These are phyloP conservation scores for Dasysyrphus albostriatus DNA, from an alignment of 2,888 invertebrate species.

Conservation along the genomic window DNA sequence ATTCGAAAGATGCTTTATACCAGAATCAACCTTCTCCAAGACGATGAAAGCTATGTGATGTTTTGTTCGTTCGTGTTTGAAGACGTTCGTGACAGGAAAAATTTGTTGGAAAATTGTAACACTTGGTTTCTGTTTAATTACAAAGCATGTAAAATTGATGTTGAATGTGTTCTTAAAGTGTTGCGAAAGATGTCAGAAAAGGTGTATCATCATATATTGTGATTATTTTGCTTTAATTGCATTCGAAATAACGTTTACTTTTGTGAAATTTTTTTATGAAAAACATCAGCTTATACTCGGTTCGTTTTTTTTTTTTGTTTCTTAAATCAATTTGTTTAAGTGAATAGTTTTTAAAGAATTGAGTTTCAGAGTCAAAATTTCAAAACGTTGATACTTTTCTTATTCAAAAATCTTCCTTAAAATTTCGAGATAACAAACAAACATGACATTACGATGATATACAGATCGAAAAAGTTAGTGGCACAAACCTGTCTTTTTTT, in stretches of 20 bases:
- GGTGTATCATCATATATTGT: not conserved
- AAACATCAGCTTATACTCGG: too few relatives aligned
- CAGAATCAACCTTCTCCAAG: slow-evolving; percentile 16
- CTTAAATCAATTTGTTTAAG: too few relatives aligned
- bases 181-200: slow-evolving; percentile 19
- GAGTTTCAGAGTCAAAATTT: too few relatives aligned
- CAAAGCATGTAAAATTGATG: slow-evolving; percentile 55
- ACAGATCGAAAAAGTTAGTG: too few relatives aligned
- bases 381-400: too few relatives aligned
- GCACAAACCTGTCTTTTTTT: too few relatives aligned
- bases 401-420: too few relatives aligned
- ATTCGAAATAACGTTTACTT: not conserved
- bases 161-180: slow-evolving; percentile 57
- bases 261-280: too few relatives aligned
- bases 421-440: too few relatives aligned
- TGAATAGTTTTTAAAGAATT: too few relatives aligned
- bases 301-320: too few relatives aligned
- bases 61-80: slow-evolving; percentile 47
- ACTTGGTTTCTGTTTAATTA: slow-evolving; percentile 70
- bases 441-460: too few relatives aligned
- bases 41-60: slow-evolving; percentile 48
- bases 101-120: slow-evolving; percentile 69
- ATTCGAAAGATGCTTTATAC: slow-evolving; percentile 49
- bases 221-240: not conserved
- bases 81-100: slow-evolving; percentile 65